These are phyloP conservation scores for Tenthredo livida DNA, from an alignment of 2,888 invertebrate species.

Conservation along the genomic window DNA sequence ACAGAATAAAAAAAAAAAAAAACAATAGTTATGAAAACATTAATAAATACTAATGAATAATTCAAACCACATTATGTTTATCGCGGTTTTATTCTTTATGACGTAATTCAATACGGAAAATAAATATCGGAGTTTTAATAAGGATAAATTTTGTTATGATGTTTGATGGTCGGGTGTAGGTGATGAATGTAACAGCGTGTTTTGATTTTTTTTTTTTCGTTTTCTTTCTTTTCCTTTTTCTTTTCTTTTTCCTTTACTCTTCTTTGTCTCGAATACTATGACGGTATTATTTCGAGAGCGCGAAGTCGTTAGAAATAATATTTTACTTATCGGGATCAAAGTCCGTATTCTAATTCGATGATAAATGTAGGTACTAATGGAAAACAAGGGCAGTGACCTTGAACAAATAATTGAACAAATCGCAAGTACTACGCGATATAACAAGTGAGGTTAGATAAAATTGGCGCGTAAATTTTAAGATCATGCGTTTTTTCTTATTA, in stretches of 20 bases:
- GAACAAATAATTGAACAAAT: slow-evolving; percentile 8
- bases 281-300: not conserved
- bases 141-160: slow-evolving; percentile 15
- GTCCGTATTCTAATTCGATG: not conserved
- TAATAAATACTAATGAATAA: not conserved
- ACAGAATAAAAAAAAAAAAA: not conserved
- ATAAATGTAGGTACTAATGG: not conserved
- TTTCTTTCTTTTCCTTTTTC: not conserved
- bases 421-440: not conserved
- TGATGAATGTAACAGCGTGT: not conserved
- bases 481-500: not conserved
- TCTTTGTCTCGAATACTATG: not conserved
- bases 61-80: not conserved
- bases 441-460: slow-evolving; percentile 48
- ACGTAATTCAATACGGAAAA: not conserved
- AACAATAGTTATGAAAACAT: not conserved
- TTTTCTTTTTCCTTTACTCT: not conserved
- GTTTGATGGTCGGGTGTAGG: not conserved
- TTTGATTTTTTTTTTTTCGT: not conserved
- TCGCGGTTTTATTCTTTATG: not conserved
- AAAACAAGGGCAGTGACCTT: slow-evolving; percentile 41
- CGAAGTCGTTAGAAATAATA: not conserved
- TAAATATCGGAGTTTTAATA: not conserved
- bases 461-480: slow-evolving; percentile 49
- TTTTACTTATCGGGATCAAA: not conserved